These are phyloP conservation scores for Micrastur ruficollis DNA, from an alignment of 2,797 vertebrate species.

Conservation along the genomic window DNA sequence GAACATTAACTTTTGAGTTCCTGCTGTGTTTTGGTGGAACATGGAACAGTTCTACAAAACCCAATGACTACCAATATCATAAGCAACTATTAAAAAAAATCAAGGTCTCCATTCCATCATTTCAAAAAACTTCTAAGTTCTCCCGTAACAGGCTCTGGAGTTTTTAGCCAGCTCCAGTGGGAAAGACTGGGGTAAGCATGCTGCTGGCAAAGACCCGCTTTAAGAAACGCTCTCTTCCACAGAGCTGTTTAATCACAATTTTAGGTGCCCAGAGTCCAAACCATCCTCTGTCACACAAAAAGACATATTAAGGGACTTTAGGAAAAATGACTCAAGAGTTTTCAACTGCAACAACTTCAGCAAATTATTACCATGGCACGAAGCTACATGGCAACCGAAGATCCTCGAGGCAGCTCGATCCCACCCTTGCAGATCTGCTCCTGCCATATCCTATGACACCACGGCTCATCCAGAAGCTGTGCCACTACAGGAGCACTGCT, in stretches of 20 bases:
- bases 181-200: not conserved
- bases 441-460: rapidly evolving
- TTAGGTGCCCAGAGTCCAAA: not conserved
- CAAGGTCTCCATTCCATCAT: not conserved
- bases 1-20: constrained; percentile 52
- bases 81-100: constrained; percentile 7
- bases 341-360: not conserved
- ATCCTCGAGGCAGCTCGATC: not conserved
- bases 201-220: not conserved
- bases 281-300: not conserved
- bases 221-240: not conserved
- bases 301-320: not conserved
- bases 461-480: not conserved
- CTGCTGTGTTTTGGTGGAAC: constrained; percentile 36
- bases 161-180: not conserved
- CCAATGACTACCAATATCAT: not conserved
- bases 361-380: not conserved
- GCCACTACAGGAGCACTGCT: not conserved
- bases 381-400: not conserved
- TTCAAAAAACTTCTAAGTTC: not conserved
- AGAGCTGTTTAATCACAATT: not conserved
- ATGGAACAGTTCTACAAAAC: constrained; percentile 34
- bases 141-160: not conserved
- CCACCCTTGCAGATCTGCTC: not conserved
- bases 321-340: not conserved